Conservation (phyloP, 37 sponge, comb jelly and placozoan species). For the Bolinopsis microptera region DNA sequence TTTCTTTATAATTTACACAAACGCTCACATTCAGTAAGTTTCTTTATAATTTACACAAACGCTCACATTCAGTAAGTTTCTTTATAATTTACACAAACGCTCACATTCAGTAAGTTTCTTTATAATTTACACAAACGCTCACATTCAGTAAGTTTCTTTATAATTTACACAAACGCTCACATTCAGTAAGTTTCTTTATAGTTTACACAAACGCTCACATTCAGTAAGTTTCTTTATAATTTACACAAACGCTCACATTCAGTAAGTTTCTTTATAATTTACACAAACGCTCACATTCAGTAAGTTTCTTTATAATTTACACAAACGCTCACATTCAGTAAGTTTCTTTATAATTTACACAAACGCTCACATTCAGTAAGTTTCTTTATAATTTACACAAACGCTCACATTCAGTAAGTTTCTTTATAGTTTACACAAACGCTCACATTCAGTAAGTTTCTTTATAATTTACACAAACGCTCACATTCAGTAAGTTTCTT, state of each 20-base stretch:
- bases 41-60: not conserved
- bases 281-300: not conserved
- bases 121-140: not conserved
- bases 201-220: not conserved
- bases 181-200: conserved; percentile 22
- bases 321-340: not conserved
- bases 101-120: conserved; percentile 5
- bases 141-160: conserved; percentile 24
- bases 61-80: conserved; percentile 4
- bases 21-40: conserved; percentile 7
- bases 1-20: no score
- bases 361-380: conserved; percentile 1
- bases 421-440: not conserved
- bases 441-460: conserved; percentile 4
- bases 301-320: no score
- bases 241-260: not conserved
- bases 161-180: not conserved
- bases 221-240: no score
- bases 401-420: conserved; percentile 7
- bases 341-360: no score
- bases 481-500: conserved; percentile 5
- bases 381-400: no score
- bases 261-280: no score
- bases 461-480: not conserved
- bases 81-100: not conserved